Percentiles rank a stretch among this genome's conserved stretches.
phyloP scores from a whole-genome alignment of 1,140 invertebrate genomes.

The Mya arenaria region DNA sequence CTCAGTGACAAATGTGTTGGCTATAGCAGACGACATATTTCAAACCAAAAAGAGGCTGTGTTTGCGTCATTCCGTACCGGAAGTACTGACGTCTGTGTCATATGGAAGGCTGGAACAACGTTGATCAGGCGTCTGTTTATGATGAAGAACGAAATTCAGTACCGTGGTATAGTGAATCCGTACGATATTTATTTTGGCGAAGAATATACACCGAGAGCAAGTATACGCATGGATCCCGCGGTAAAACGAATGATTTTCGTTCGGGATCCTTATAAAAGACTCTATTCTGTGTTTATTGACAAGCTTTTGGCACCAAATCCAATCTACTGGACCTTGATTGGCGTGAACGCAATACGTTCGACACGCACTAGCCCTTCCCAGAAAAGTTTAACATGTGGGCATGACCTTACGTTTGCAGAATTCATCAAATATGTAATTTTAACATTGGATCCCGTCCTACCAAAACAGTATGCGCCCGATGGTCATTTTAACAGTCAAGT shows the following conservation, averaged over 20 bases:
- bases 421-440: conserved; percentile 64
- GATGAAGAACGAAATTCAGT: not conserved
- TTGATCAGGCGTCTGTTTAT: not conserved
- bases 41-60: no score
- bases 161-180: not conserved
- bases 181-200: not conserved
- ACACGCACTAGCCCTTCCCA: not conserved
- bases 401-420: conserved; percentile 67
- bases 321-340: conserved; percentile 62
- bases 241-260: conserved; percentile 60
- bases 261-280: conserved; percentile 62
- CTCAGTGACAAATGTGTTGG: not conserved
- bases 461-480: conserved; percentile 26
- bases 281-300: conserved; percentile 68
- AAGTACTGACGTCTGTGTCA: not conserved
- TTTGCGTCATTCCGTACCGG: not conserved
- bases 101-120: conserved; percentile 3
- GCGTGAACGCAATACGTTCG: conserved; percentile 16
- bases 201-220: not conserved
- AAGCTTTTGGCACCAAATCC: conserved; percentile 70
- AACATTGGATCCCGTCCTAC: conserved; percentile 33
- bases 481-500: conserved; percentile 61
- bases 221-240: not conserved
- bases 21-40: no score
- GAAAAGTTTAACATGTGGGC: conserved; percentile 57